Base-by-base conservation (phyloP, 2,797 vertebrate genomes). In the Agapornis canus region DNA sequence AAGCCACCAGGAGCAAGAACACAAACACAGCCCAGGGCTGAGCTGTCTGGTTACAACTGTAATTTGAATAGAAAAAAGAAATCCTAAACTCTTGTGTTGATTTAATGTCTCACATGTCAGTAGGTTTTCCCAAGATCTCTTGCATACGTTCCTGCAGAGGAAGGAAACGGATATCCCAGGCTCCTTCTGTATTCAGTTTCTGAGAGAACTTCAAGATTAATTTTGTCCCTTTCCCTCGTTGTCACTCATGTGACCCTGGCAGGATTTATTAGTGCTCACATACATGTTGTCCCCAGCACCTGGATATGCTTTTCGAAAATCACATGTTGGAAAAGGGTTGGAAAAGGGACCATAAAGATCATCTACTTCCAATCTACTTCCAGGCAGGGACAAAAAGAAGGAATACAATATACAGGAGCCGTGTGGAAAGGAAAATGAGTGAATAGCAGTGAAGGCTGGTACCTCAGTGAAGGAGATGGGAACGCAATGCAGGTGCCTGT, bases 401-500 rank as follows among this genome's bases (percentile, higher is more conserved):
- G 43, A 26, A 6, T 1, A 31, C 21, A 3, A 5, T 13, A 35
- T 12, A 0, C 23, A 29, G 59, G 2, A 2, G 40, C n/a, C 1
- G 0, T 9, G 20, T 13, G 56, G 61, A 5, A 31, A 29, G 35
- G 63, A 31, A 29, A 11, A 6, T 0, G 31, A 22, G 51, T 0
- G 17, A 32, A 4, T 0, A 3, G 64, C 4, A 2, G 64, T 42
- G 7, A 5, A 31, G 40, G 32, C 23, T 7, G 19, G 52, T 3
- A 1, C 45, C 17, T 16, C 20, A 0, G 11, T 2, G 39, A 59
- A 61, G 40, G 66, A 42, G 57, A 10, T 15, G 13, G 60, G 75
- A 21, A 2, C 0, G 1, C 13, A 5, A 20, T 0, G 4, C 26
- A 1, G 29, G 23, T 0, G 1, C 52, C 35, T 9, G 10, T 0